phyloP scores from a whole-genome alignment of 1,140 invertebrate genomes.

The Gonatopus flavifemur region DNA sequence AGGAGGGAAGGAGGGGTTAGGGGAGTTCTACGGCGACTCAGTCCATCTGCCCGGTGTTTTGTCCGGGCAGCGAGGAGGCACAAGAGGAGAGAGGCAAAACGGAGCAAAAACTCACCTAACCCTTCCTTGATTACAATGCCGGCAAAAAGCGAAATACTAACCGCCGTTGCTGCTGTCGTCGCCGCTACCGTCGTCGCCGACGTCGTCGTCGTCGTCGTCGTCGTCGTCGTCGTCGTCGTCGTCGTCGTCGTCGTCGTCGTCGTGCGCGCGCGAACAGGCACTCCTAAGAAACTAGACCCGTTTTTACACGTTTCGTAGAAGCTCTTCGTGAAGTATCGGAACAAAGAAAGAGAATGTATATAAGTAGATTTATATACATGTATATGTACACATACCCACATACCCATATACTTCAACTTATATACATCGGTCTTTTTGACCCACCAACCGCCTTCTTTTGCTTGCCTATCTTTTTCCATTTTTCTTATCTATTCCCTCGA shows the following conservation, averaged over 20 bases:
- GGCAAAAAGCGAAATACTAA: slow-evolving; percentile 61
- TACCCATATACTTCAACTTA: neutral
- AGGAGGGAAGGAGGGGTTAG: slow-evolving; percentile 23
- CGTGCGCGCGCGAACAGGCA: slow-evolving; percentile 31
- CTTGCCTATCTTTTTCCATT: slow-evolving; percentile 4
- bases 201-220: slow-evolving; percentile 26
- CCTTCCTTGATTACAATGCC: slow-evolving; percentile 61
- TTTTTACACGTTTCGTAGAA: slow-evolving; percentile 46
- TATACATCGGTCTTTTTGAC: neutral
- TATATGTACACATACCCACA: slow-evolving; percentile 13
- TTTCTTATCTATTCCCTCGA: slow-evolving; percentile 8
- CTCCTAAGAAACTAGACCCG: slow-evolving; percentile 60
- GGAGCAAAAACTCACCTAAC: slow-evolving; percentile 59
- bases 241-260: slow-evolving; percentile 8
- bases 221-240: slow-evolving; percentile 1
- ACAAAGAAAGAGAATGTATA: slow-evolving; percentile 50
- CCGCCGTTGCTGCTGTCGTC: slow-evolving; percentile 40
- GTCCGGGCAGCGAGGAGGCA: slow-evolving; percentile 41
- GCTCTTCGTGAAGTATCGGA: slow-evolving; percentile 49
- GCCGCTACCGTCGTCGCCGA: slow-evolving; percentile 30
- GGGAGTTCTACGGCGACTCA: slow-evolving; percentile 47
- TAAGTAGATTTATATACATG: too few relatives aligned
- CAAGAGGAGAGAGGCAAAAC: slow-evolving; percentile 17
- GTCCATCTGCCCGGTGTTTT: slow-evolving; percentile 60
- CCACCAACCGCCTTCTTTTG: slow-evolving; percentile 9